Base-by-base conservation (phyloP, 2,113 vertebrate species). In the Tapirus terrestris region DNA sequence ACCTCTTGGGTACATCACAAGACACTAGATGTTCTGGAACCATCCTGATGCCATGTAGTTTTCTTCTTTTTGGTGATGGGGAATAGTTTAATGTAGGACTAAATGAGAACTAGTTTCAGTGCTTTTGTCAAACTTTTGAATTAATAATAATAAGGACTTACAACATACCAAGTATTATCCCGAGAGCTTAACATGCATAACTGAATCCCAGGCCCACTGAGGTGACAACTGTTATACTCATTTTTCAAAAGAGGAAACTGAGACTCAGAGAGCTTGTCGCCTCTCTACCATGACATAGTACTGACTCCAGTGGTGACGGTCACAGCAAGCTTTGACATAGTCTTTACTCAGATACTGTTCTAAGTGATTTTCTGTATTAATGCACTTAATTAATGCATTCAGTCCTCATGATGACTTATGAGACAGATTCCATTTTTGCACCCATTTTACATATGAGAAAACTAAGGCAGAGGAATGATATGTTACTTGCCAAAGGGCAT, bases 281-380 rank as follows among this genome's bases (percentile, higher is more conserved):
- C 58, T 61, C 17, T 63, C 72, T 39, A 1, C 29, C 60, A 8
- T 20, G 33, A 56, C 3, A 7, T 1, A 8, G 39, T 29, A 11
- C 17, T 61, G 79, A 75, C 43, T 6, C 0, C 0, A 0, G 6
- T 3, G 36, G 77, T 33, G 60, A 21, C 1, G 33, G 25, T 2
- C 20, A 18, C 17, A 43, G 33, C 70, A 36, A 25, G 16, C 33
- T 58, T 5, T 11, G 48, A 31, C 29, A 0, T 4, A 0, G 36
- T 31, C 23, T 61, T 58, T 14, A 6, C 51, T 39, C 31, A 1
- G 67, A 23, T 8, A 0, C 25, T 51, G 6, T 56, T 39, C 70
- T 29, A 10, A 39, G 51, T 39, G 39, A n/a, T 79, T 67, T 70
- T 60, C 56, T 56, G 16, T 27, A 25, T 48, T 25, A 21, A 56